Conservation (phyloP, 1,140 invertebrate species). For the Aplysia californica region DNA sequence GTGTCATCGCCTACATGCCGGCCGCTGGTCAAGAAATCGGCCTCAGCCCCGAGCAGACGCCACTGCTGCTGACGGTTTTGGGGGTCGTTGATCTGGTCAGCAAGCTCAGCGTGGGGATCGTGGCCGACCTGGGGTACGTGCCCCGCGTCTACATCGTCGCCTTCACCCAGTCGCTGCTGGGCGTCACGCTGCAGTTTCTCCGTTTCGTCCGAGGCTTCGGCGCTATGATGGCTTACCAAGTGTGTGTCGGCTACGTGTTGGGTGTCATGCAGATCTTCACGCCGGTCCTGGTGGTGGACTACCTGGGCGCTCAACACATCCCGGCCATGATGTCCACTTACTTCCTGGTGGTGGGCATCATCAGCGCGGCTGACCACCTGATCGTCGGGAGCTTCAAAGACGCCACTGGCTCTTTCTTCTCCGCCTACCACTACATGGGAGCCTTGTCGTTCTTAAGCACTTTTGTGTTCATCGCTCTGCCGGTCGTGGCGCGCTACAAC, state of each 20-base stretch:
- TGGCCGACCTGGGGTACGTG: slow-evolving; percentile 1
- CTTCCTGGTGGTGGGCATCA: not conserved
- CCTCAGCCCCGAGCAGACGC: not conserved
- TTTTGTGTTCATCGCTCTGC: no score
- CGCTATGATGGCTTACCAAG: not conserved
- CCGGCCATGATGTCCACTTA: not conserved
- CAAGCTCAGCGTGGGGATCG: not conserved
- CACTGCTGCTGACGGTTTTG: not conserved
- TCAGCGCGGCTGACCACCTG: not conserved
- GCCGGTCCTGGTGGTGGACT: not conserved
- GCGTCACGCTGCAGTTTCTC: not conserved
- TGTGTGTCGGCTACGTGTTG: not conserved
- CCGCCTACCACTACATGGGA: slow-evolving; percentile 6
- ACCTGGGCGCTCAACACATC: not conserved
- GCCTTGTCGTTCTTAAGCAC: not conserved
- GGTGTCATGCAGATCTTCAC: slow-evolving; percentile 3
- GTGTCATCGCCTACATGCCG: slow-evolving; percentile 2
- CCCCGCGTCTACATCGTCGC: not conserved
- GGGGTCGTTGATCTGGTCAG: slow-evolving; percentile 4
- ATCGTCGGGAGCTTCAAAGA: slow-evolving; percentile 11
- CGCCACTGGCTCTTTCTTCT: not conserved
- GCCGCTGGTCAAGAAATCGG: not conserved
- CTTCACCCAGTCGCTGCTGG: not conserved
- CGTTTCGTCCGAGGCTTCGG: not conserved
- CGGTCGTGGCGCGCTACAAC: no score